Evolutionary conservation across 1,140 invertebrate species (phyloP), one percentile per base, ranked within the genome.

Genomic region (Papilio machaon): DNA sequence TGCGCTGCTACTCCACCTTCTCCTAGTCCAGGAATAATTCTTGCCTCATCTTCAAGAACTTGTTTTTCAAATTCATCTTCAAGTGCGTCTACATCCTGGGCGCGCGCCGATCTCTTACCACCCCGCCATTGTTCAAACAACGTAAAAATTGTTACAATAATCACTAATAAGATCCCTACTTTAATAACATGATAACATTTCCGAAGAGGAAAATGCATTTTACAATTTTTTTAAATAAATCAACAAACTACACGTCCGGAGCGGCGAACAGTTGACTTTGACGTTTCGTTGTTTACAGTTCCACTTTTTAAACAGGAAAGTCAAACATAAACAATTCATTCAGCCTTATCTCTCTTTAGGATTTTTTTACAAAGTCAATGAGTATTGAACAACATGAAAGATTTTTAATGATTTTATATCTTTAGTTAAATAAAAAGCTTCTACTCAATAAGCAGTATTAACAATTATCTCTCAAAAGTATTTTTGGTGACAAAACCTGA

Each of bases 121-220:
- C 93, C 92, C 9, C 91, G 89, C 91, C 91, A 92, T 79, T 92
- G 86, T 81, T 94, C 92, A 43, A 92, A 92, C 70, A 92, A 86
- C 80, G 82, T 82, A 73, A 94, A 81, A 47, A 93, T 80, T 78
- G 87, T 83, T 54, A 92, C 83, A 35, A 93, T 89, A 81, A 93
- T 67, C 80, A 92, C 60, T 67, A 94, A 80, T 73, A 92, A 85
- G 54, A 91, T 83, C 79, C 85, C 81, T 82, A 92, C 75, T 88
- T 92, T 93, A 76, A 86, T 84, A 75, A 86, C 85, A 82, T 92
- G 87, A 88, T 88, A 92, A 85, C 91, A 93, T 84, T 94, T 94
- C 64, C 90, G 88, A 60, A 90, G 83, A 70, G 92, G 91, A 84
- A 94, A 90, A 86, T 88, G 83, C 84, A 92, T 89, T 88, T 87